Percentiles rank a stretch among this genome's conserved stretches.
Conservation (phyloP, 64 coral and sea anemone genomes). For the Montipora efflorescens region DNA sequence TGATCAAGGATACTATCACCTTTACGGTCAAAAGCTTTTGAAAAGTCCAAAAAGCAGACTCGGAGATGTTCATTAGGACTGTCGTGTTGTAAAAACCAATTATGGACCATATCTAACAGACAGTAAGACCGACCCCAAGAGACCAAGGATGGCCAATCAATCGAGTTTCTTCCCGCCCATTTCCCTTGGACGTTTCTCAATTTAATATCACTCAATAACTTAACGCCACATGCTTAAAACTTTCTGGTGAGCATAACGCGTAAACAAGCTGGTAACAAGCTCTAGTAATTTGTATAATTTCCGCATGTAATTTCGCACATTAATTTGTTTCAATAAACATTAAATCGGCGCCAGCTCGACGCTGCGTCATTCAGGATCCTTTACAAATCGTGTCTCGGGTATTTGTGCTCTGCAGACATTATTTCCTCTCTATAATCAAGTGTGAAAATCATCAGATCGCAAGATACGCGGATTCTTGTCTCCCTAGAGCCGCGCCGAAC, state of each 20-base stretch:
- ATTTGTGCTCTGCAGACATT: background rate
- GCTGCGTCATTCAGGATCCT: background rate
- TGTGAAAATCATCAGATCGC: background rate
- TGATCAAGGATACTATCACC: too few relatives aligned
- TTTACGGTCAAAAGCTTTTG: too few relatives aligned
- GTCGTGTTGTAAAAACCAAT: too few relatives aligned
- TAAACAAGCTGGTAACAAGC: conserved; percentile 31
- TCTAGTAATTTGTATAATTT: background rate
- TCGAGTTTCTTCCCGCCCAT: background rate
- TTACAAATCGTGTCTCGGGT: background rate
- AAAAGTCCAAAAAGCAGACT: too few relatives aligned
- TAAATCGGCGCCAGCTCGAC: conserved; percentile 27
- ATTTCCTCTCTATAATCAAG: background rate
- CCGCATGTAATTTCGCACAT: conserved; percentile 18
- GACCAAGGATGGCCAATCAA: background rate
- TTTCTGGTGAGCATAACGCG: background rate
- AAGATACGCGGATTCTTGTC: background rate
- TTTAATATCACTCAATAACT: background rate
- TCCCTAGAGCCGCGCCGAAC: background rate
- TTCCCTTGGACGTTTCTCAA: background rate
- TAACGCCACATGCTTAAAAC: background rate
- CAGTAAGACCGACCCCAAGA: background rate
- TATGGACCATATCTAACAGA: too few relatives aligned
- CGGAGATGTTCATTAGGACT: too few relatives aligned
- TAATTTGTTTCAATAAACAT: background rate